phyloP scores from a whole-genome alignment of 1,140 invertebrate genomes.

The Lethrus apterus region DNA sequence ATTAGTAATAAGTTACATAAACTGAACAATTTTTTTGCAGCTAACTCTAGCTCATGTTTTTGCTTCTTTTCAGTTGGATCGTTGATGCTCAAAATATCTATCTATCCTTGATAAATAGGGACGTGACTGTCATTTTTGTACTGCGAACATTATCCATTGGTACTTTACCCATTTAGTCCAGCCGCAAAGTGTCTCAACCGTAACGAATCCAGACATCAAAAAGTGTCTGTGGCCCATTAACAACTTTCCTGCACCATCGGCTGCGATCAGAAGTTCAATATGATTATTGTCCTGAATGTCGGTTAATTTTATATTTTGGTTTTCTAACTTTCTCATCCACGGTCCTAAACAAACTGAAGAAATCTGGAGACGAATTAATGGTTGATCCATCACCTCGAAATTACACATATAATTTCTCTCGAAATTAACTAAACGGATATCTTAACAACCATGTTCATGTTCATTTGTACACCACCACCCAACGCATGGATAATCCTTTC shows the following conservation, averaged over 20 bases:
- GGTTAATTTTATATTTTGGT: conserved; percentile 8
- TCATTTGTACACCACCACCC: not conserved
- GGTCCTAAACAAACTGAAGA: not conserved
- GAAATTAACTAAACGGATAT: not conserved
- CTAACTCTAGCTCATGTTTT: too few relatives aligned
- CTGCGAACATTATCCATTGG: too few relatives aligned
- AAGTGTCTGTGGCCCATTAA: not conserved
- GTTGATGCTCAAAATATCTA: too few relatives aligned
- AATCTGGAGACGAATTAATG: not conserved
- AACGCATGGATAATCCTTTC: not conserved
- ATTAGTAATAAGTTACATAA: too few relatives aligned
- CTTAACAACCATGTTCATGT: not conserved
- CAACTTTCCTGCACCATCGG: conserved; percentile 1
- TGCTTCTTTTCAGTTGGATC: too few relatives aligned
- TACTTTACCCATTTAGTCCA: too few relatives aligned
- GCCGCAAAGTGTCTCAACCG: not conserved
- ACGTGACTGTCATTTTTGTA: too few relatives aligned
- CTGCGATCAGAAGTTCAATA: conserved; percentile 1
- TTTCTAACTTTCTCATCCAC: conserved; percentile 12
- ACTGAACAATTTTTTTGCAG: conserved; percentile 1
- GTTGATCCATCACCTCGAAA: not conserved
- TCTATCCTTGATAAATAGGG: too few relatives aligned
- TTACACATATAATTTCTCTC: not conserved
- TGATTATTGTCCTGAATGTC: conserved; percentile 7
- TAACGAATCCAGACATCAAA: not conserved